A percentile compares a stretch with the other conserved stretches of the same genome.
Conservation (phyloP, 2,888 invertebrate species). For the Apamea monoglypha region DNA sequence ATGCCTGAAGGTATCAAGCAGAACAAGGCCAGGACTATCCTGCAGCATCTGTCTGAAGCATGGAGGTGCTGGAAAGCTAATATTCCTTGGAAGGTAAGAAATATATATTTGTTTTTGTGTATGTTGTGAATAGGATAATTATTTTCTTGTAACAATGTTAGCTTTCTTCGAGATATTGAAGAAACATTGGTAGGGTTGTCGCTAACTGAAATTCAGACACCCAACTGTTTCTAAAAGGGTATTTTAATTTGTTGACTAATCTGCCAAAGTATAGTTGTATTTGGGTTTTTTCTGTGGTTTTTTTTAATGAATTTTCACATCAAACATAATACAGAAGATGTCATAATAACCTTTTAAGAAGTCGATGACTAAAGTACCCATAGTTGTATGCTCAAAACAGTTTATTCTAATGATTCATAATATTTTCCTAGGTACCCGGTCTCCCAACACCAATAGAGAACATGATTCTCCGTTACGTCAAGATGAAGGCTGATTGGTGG, state of each 20-base stretch:
- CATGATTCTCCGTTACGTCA: conserved; percentile 99
- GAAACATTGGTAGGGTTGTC: background rate
- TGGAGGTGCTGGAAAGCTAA: conserved; percentile 99
- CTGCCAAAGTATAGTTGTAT: background rate
- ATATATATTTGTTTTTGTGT: background rate
- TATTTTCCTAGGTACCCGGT: conserved; percentile 94
- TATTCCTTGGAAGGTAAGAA: conserved; percentile 98
- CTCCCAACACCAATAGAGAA: conserved; percentile 99
- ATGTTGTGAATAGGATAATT: background rate
- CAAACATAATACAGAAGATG: no score
- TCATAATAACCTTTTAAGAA: background rate
- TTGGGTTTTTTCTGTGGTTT: background rate
- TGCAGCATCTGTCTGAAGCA: conserved; percentile 99
- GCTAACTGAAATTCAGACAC: background rate
- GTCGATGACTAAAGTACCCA: background rate
- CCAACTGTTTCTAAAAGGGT: background rate
- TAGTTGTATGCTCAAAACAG: background rate
- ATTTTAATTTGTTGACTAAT: background rate
- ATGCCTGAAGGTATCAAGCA: conserved; percentile 99
- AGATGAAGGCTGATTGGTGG: conserved; percentile 99
- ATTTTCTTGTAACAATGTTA: background rate
- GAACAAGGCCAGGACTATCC: conserved; percentile 99
- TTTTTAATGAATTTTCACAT: background rate
- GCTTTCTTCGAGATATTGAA: background rate
- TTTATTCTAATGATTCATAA: background rate